phyloP scores from a whole-genome alignment of 2,113 vertebrate genomes.

The Perca schrenkii region DNA sequence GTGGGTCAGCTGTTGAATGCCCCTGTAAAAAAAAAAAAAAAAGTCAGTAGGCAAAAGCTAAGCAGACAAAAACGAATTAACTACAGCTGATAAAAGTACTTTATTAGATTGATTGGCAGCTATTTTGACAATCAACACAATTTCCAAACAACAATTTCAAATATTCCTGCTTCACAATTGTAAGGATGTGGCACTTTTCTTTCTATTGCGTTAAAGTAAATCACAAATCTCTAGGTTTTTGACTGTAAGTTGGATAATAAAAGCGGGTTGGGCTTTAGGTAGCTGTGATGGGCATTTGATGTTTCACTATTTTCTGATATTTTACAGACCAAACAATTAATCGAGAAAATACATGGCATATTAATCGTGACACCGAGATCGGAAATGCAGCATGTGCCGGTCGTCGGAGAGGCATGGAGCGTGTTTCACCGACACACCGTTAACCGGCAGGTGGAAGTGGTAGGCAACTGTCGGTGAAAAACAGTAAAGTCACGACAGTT shows the following conservation, averaged over 20 bases:
- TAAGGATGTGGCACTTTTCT: too few species aligned
- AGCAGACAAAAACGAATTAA: neutral
- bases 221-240: neutral
- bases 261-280: neutral
- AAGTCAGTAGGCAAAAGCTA: neutral
- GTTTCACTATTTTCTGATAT: too few species aligned
- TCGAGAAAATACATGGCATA: too few species aligned
- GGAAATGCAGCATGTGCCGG: too few species aligned
- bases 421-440: too few species aligned
- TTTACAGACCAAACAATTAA: too few species aligned
- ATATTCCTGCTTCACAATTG: neutral
- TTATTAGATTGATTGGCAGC: neutral
- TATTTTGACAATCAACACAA: neutral
- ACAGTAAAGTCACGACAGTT: too few species aligned
- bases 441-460: too few species aligned
- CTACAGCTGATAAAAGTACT: neutral
- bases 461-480: too few species aligned
- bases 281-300: neutral
- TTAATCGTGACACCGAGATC: too few species aligned
- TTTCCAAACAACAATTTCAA: too few species aligned
- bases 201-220: neutral
- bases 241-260: neutral
- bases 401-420: too few species aligned
- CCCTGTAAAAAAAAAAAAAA: constrained; percentile 39
- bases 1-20: constrained; percentile 1